phyloP scores from a whole-genome alignment of 2,888 invertebrate genomes.

The Brachypterus glaber region DNA sequence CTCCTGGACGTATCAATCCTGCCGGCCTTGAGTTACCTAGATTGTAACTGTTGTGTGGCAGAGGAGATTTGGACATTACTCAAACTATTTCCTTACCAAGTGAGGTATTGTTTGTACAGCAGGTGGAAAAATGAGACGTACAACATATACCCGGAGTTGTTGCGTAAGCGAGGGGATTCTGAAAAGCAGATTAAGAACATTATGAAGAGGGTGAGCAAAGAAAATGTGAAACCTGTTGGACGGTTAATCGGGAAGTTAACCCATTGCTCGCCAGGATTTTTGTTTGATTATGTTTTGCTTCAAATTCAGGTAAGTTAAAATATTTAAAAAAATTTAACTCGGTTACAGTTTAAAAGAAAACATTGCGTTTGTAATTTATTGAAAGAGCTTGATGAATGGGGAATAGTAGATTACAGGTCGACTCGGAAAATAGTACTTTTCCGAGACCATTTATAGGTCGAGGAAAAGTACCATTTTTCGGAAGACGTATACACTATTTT shows the following conservation, averaged over 20 bases:
- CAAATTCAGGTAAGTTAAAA: too few relatives aligned
- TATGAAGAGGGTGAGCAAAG: conserved; percentile 96
- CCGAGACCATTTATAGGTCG: too few relatives aligned
- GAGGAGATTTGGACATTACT: conserved; percentile 93
- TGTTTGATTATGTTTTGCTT: conserved; percentile 78
- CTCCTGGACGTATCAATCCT: conserved; percentile 81
- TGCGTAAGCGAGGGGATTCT: conserved; percentile 76
- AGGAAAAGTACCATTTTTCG: too few relatives aligned
- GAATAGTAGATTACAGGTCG: too few relatives aligned
- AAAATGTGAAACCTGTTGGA: conserved; percentile 95
- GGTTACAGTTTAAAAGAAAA: too few relatives aligned
- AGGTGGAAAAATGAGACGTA: conserved; percentile 94
- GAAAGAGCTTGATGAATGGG: too few relatives aligned
- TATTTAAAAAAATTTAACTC: too few relatives aligned
- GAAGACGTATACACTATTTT: too few relatives aligned
- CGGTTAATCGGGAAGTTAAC: conserved; percentile 93
- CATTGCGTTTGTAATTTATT: too few relatives aligned
- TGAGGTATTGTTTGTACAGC: conserved; percentile 78
- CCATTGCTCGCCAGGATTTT: conserved; percentile 88
- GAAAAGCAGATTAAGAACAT: conserved; percentile 89
- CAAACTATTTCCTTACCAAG: conserved; percentile 75
- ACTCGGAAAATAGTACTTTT: too few relatives aligned
- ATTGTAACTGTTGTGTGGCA: conserved; percentile 90
- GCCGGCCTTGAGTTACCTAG: conserved; percentile 84
- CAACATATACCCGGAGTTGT: conserved; percentile 69